Conservation (phyloP, 2,113 vertebrate species). For the crab-eating macaque (Macaca fascicularis) region DNA sequence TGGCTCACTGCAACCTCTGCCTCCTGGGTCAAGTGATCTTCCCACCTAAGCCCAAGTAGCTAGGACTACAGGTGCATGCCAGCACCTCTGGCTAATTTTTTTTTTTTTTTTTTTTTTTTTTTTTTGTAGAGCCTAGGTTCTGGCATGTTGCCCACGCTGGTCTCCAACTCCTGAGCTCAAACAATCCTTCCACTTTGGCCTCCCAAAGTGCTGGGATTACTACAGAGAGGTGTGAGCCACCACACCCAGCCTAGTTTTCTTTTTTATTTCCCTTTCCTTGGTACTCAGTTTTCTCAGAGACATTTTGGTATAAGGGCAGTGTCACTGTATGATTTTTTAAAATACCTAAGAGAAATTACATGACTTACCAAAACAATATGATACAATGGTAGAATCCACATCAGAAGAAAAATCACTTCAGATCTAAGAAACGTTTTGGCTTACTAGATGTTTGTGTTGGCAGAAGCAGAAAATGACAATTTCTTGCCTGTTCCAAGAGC, state of each 20-base stretch:
- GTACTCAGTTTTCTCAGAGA: background rate
- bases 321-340: background rate
- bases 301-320: background rate
- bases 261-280: background rate
- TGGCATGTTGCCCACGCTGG: too few relatives aligned
- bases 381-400: background rate
- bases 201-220: too few relatives aligned
- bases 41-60: too few relatives aligned
- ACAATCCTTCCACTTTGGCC: too few relatives aligned
- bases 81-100: too few relatives aligned
- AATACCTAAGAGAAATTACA: background rate
- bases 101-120: too few relatives aligned
- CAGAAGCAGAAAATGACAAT: slow-evolving; percentile 18
- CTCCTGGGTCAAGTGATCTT: too few relatives aligned
- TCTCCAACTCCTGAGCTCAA: too few relatives aligned
- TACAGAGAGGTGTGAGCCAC: too few relatives aligned
- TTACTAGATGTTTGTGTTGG: slow-evolving; percentile 14
- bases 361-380: background rate
- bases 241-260: background rate
- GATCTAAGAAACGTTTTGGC: background rate
- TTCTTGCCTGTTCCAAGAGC: background rate
- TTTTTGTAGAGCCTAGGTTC: too few relatives aligned
- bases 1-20: too few relatives aligned
- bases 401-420: background rate
- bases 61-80: too few relatives aligned